Conservation (phyloP, 2,888 invertebrate genomes). For the Harmothoe impar region DNA sequence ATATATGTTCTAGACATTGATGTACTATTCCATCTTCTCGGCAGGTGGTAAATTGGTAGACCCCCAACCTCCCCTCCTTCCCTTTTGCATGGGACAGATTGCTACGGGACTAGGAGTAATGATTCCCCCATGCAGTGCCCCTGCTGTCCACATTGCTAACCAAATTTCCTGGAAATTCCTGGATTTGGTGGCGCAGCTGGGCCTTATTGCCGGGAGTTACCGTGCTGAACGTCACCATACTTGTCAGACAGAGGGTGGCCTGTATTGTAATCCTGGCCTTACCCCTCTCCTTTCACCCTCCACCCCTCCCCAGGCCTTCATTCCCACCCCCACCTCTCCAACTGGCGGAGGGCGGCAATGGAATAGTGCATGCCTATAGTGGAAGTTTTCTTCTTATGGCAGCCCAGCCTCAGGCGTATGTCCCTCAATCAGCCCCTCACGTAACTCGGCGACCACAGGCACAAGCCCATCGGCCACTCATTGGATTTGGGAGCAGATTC, state of each 20-base stretch:
- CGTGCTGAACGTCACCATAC: not conserved
- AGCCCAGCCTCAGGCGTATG: not conserved
- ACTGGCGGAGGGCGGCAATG: too few relatives aligned
- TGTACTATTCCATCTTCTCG: not conserved
- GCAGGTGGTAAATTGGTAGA: not conserved
- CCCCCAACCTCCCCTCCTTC: not conserved
- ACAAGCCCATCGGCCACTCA: too few relatives aligned
- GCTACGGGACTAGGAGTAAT: not conserved
- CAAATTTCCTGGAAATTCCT: conserved; percentile 14
- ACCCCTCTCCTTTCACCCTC: not conserved
- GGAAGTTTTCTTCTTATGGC: not conserved
- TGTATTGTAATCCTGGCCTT: not conserved
- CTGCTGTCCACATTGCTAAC: not conserved
- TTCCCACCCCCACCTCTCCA: not conserved
- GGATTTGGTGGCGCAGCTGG: conserved; percentile 24
- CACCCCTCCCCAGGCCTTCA: not conserved
- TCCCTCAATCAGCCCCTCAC: not conserved
- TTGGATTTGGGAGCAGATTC: too few relatives aligned
- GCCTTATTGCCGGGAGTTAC: not conserved
- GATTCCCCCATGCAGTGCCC: not conserved
- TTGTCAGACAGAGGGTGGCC: not conserved
- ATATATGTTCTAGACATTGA: not conserved
- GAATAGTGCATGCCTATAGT: too few relatives aligned
- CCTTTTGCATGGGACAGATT: conserved; percentile 1
- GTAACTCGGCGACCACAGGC: not conserved